A percentile compares a stretch with the other conserved stretches of the same genome.
Conservation (phyloP, 2,113 vertebrate species). For the zebrafish (Danio rerio) region GRCz12tu NC_133199.1:5493501-5494000, state of each 20-base stretch:
- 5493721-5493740: slow-evolving; percentile 77
- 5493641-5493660: background rate
- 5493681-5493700: background rate
- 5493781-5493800: slow-evolving; percentile 58
- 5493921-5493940: background rate
- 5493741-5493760: slow-evolving; percentile 44
- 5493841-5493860: slow-evolving; percentile 52
- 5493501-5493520: too few relatives aligned
- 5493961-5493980: slow-evolving; percentile 20
- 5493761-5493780: background rate
- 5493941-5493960: slow-evolving; percentile 44
- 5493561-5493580: slow-evolving; percentile 60
- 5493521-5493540: too few relatives aligned
- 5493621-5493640: slow-evolving; percentile 40
- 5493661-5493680: background rate
- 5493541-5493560: slow-evolving; percentile 9
- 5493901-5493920: slow-evolving; percentile 17
- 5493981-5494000: slow-evolving; percentile 59
- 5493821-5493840: slow-evolving; percentile 58
- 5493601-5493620: slow-evolving; percentile 75
- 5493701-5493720: slow-evolving; percentile 37
- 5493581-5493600: slow-evolving; percentile 49
- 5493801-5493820: slow-evolving; percentile 67
- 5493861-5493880: slow-evolving; percentile 49
- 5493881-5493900: slow-evolving; percentile 53